Evolutionary conservation across 2,888 invertebrate genomes (phyloP), one percentile per base, ranked within the genome.

Genomic region (Pilophorus perplexus): DNA sequence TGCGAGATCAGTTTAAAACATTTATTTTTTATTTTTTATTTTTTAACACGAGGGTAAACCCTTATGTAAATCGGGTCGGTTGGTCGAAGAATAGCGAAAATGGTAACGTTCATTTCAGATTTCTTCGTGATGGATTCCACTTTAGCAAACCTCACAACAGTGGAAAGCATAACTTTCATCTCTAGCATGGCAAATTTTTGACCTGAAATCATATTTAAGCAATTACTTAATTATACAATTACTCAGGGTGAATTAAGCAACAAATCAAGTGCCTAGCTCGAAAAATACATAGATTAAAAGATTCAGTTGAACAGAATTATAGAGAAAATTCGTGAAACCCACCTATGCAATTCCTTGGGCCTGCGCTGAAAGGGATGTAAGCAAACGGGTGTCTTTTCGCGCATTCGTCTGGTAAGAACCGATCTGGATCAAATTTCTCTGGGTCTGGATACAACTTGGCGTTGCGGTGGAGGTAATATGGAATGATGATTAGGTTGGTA

Each of bases 331-430:
- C 33, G 6, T 33, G 33, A 6, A 33, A 33, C 12, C 6, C 33
- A 75, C 75, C 75, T 59, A 79, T 77, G 70, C 79, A 79, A 72
- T 78, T 79, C 59, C 79, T 73, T 1, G 79, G 77, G n/a, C 79
- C 79, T 4, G 79, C 79, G 67, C 79, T 79, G 71, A 79, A 79
- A 2, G 79, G 79, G 10, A 79, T 74, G 68, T 76, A 79, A 4
- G 78, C 74, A 68, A 75, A 80, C 18, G 77, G 77, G 71, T 81
- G 79, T 70, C 82, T 75, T 18, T 73, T 57, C 23, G 57, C 57
- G 22, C 38, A 38, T 20, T 57, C 57, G n/a, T 57, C 57, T 5
- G 57, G 57, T 22, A 57, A 20, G 14, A 57, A 57, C 23, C 57
- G 20, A 12, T 57, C 57, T 6, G 40, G 20, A 23, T 57, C 57